Evolutionary conservation across 2,113 vertebrate genomes (phyloP).

Genomic region (Riparia riparia): DNA sequence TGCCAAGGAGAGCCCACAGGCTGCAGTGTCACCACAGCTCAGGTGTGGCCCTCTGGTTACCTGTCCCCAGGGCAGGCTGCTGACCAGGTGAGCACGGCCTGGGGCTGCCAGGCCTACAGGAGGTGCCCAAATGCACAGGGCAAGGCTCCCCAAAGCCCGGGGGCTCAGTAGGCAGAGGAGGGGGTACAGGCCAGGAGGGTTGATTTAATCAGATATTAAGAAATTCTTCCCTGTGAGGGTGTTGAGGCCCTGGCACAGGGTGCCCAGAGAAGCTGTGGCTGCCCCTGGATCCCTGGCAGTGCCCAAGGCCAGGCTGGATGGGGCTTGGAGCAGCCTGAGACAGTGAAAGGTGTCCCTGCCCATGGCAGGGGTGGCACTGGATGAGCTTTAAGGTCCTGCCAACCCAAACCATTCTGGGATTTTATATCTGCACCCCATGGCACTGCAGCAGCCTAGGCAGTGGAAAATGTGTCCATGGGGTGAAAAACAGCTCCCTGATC

Average conservation of each 20-base stretch:
- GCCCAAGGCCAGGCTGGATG: rapidly evolving
- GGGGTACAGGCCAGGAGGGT: rapidly evolving
- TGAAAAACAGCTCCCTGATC: not conserved
- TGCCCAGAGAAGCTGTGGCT: not conserved
- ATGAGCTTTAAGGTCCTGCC: not conserved
- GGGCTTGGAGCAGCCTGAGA: not conserved
- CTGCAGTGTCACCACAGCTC: not conserved
- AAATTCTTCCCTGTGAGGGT: not conserved
- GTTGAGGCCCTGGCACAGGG: not conserved
- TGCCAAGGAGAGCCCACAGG: not conserved
- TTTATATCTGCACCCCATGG: rapidly evolving
- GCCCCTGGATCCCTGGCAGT: not conserved
- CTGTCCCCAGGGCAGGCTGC: not conserved
- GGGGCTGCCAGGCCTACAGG: not conserved
- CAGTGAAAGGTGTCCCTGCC: not conserved
- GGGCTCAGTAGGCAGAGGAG: rapidly evolving
- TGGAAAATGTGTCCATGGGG: not conserved
- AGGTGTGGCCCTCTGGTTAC: not conserved
- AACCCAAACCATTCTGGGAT: not conserved
- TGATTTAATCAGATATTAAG: not conserved
- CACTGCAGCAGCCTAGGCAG: not conserved
- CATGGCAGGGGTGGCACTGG: not conserved
- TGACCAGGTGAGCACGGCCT: not conserved
- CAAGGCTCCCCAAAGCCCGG: not conserved
- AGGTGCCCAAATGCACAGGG: not conserved